Conservation (phyloP, 2,888 invertebrate species). For the Chrysolina americana region DNA sequence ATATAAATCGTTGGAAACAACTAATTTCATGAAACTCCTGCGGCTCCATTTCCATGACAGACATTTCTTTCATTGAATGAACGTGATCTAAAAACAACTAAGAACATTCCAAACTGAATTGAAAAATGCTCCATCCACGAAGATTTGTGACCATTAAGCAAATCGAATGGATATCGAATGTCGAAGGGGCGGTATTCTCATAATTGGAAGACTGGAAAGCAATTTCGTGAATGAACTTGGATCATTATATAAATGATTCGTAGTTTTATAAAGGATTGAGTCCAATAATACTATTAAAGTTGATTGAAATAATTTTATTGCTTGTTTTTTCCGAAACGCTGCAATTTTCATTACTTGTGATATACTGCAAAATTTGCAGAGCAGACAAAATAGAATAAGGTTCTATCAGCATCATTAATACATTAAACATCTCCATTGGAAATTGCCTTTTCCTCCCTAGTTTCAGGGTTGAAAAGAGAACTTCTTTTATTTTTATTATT, state of each 20-base stretch:
- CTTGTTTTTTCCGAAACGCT: not conserved
- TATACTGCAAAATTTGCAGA: not conserved
- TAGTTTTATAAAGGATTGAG: not conserved
- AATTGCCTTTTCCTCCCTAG: no score
- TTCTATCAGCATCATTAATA: no score
- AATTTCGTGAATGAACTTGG: constrained; percentile 14
- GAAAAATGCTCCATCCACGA: constrained; percentile 6
- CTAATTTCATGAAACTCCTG: not conserved
- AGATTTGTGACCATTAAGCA: constrained; percentile 20
- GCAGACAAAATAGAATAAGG: no score
- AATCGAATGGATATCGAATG: constrained; percentile 18
- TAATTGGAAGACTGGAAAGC: constrained; percentile 18
- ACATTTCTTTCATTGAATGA: not conserved
- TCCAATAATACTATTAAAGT: constrained; percentile 3
- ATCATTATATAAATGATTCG: constrained; percentile 19
- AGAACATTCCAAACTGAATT: constrained; percentile 4
- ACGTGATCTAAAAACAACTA: not conserved
- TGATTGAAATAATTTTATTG: not conserved
- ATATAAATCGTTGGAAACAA: not conserved
- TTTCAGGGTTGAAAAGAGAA: no score
- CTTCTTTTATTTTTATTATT: no score
- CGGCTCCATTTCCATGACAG: not conserved
- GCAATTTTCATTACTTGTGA: not conserved
- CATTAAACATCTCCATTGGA: no score
- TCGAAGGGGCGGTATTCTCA: constrained; percentile 14